These are phyloP conservation scores for Cacoxenus indagator DNA, from an alignment of 2,888 invertebrate genomes.

Conservation along the genomic window DNA sequence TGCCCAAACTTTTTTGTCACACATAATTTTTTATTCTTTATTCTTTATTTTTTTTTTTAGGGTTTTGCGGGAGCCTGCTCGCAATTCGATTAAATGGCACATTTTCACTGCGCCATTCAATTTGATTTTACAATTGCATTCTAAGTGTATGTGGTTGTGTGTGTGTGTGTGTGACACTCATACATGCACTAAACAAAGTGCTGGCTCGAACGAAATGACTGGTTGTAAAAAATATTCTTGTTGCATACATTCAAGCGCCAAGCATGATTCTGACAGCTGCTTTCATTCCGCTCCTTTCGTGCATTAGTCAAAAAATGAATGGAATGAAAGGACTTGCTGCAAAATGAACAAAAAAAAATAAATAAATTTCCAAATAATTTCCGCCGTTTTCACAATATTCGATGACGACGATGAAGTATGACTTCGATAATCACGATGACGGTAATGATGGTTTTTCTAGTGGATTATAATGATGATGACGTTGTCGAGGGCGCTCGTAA, in stretches of 20 bases:
- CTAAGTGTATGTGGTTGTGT: background rate
- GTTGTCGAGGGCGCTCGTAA: background rate
- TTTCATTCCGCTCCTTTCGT: background rate
- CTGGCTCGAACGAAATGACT: background rate
- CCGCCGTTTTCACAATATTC: background rate
- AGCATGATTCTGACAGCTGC: constrained; percentile 10
- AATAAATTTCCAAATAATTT: constrained; percentile 22
- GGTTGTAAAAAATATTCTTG: background rate
- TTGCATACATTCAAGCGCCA: constrained; percentile 9
- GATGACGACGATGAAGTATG: background rate
- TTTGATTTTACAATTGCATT: constrained; percentile 16
- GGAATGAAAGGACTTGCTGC: too few relatives aligned
- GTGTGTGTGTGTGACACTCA: background rate
- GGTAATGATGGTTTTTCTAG: background rate
- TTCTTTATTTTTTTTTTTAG: too few relatives aligned
- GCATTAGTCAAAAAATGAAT: background rate
- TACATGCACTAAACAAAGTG: too few relatives aligned
- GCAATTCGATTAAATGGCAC: constrained; percentile 22
- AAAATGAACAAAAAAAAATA: background rate
- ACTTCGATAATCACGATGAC: background rate
- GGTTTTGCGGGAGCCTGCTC: too few relatives aligned
- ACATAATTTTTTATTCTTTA: constrained; percentile 8
- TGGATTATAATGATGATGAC: too few relatives aligned
- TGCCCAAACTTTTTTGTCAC: background rate
- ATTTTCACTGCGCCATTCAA: constrained; percentile 12